These are phyloP conservation scores for Lasioglossum marginatum DNA, from an alignment of 2,888 invertebrate species.

Conservation along the genomic window DNA sequence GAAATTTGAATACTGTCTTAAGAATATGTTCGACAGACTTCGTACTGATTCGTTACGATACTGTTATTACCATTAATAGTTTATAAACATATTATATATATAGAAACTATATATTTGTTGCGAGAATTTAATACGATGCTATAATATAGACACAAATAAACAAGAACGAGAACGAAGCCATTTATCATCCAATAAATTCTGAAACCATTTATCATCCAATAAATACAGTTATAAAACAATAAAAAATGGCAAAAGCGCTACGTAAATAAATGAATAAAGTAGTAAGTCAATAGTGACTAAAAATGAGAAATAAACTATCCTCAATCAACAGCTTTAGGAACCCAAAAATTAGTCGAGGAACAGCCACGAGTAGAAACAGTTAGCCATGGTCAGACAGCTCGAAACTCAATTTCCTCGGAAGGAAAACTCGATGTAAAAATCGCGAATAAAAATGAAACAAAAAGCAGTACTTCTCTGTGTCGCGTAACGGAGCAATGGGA, in stretches of 20 bases:
- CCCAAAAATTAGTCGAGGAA: not conserved
- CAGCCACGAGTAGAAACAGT: not conserved
- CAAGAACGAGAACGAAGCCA: not conserved
- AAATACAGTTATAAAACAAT: not conserved
- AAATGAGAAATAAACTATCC: too few relatives aligned
- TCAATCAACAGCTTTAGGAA: not conserved
- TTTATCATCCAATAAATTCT: not conserved
- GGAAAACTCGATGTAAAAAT: not conserved
- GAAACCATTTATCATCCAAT: not conserved
- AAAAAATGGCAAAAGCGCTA: too few relatives aligned
- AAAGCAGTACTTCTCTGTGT: not conserved
- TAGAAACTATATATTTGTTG: too few relatives aligned
- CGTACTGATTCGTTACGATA: too few relatives aligned
- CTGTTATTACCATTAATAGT: too few relatives aligned
- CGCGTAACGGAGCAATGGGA: not conserved
- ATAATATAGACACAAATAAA: not conserved
- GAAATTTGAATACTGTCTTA: too few relatives aligned
- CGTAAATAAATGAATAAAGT: too few relatives aligned
- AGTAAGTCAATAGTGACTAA: too few relatives aligned
- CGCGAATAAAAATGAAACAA: not conserved
- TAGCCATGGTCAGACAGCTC: not conserved
- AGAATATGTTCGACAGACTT: too few relatives aligned
- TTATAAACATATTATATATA: too few relatives aligned
- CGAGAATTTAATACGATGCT: too few relatives aligned
- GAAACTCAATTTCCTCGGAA: not conserved